A percentile compares a stretch with the other conserved stretches of the same genome.
These are phyloP conservation scores for Pilophorus perplexus DNA, from an alignment of 2,888 invertebrate species.

Conservation along the genomic window DNA sequence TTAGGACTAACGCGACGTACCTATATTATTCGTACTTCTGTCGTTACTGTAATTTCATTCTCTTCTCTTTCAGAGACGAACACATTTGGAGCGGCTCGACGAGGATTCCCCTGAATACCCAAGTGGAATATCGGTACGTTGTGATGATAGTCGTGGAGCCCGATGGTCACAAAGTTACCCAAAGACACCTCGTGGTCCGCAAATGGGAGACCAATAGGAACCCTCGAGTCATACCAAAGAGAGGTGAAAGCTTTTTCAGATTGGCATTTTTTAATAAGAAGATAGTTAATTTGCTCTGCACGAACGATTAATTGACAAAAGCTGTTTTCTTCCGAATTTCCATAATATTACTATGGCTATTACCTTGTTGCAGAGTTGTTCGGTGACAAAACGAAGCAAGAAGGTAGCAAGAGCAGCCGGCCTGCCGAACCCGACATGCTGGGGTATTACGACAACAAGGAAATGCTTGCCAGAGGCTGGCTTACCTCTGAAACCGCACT, in stretches of 20 bases:
- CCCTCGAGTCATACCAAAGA: conserved; percentile 62
- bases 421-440: conserved; percentile 59
- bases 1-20: too few relatives aligned
- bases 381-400: too few relatives aligned
- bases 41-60: too few relatives aligned
- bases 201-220: conserved; percentile 77
- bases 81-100: conserved; percentile 65
- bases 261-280: background rate
- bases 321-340: background rate
- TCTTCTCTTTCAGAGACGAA: conserved; percentile 39
- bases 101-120: conserved; percentile 64
- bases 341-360: too few relatives aligned
- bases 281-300: background rate
- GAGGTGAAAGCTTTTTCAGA: conserved; percentile 8
- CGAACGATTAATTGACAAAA: too few relatives aligned
- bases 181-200: conserved; percentile 60
- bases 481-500: conserved; percentile 76
- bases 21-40: too few relatives aligned
- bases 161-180: conserved; percentile 54
- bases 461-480: conserved; percentile 74
- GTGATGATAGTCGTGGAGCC: conserved; percentile 67
- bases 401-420: too few relatives aligned
- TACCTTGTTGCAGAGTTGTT: too few relatives aligned
- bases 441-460: conserved; percentile 60
- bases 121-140: conserved; percentile 73